Base-by-base conservation (phyloP, 2,888 invertebrate species). In the Eupithecia vulgata region DNA sequence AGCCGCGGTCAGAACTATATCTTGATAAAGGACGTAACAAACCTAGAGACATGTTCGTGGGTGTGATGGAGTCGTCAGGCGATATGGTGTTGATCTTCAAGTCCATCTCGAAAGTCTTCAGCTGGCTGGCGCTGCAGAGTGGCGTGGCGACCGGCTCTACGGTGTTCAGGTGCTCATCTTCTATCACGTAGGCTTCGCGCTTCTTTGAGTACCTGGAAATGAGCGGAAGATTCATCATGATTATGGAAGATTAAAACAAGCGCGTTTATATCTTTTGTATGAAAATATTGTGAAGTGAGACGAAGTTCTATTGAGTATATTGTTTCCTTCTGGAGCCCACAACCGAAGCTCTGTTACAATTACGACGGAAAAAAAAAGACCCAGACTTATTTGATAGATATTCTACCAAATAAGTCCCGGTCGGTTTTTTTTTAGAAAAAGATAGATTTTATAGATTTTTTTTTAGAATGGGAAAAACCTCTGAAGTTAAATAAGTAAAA, bases 81-180 rank as follows among this genome's bases (percentile, higher is more conserved):
- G 64, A 64, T 10, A 37, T 85, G 35, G 85, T 83, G n/a, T 91
- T 88, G 0, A 84, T 83, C 61, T 91, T 90, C 65, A 93, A 84
- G 81, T 92, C 91, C 35, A 85, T 89, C 74, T 92, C 89, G 66
- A 93, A 85, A 21, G 87, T 87, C 62, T 92, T 92, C 15, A 97
- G 94, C 61, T 96, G 95, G 77, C 96, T 95, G 0, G 98, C 97
- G 80, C 97, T 97, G 89, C 97, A 98, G 1, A 97, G 94, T 0
- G 98, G 98, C 0, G 97, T 97, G 40, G 95, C 95, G 0, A 96
- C 95, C 80, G 96, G 95, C 79, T 95, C 95, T 0, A 96, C 96
- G 30, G 95, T 94, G 85, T 97, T 95, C 67, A 97, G 95, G 71
- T 95, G 91, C 17, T 95, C 95, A 52, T 95, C 93, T 81, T 97